A percentile compares a stretch with the other conserved stretches of the same genome.
These are phyloP conservation scores for Phengaris alcon DNA, from an alignment of 2,888 invertebrate species.

Conservation along the genomic window DNA sequence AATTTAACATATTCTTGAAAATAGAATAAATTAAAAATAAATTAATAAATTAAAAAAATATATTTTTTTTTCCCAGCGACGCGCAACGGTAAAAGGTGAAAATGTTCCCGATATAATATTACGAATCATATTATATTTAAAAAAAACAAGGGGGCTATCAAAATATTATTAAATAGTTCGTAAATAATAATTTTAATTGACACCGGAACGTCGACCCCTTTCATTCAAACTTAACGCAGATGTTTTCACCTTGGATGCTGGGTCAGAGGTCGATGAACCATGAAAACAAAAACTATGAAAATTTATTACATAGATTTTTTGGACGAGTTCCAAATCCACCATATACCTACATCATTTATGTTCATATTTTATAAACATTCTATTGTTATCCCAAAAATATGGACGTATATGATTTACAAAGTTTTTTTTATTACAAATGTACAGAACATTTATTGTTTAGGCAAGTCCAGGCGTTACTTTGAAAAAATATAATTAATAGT, in stretches of 20 bases:
- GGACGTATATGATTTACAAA: neutral
- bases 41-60: too few species aligned
- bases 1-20: too few species aligned
- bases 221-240: neutral
- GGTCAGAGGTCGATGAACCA: neutral
- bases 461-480: too few species aligned
- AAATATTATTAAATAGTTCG: neutral
- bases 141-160: too few species aligned
- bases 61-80: too few species aligned
- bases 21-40: too few species aligned
- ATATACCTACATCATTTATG: neutral
- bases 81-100: too few species aligned
- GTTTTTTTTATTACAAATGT: too few species aligned
- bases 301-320: conserved; percentile 2
- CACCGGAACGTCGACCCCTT: neutral
- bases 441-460: too few species aligned
- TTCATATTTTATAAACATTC: conserved; percentile 1
- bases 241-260: neutral
- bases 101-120: too few species aligned
- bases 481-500: too few species aligned
- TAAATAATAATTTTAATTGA: neutral
- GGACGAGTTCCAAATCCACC: conserved; percentile 6
- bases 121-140: too few species aligned
- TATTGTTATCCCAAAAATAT: neutral
- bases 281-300: conserved; percentile 13